These are phyloP conservation scores for Pelodytes ibericus DNA, from an alignment of 2,797 vertebrate species.

Conservation along the genomic window DNA sequence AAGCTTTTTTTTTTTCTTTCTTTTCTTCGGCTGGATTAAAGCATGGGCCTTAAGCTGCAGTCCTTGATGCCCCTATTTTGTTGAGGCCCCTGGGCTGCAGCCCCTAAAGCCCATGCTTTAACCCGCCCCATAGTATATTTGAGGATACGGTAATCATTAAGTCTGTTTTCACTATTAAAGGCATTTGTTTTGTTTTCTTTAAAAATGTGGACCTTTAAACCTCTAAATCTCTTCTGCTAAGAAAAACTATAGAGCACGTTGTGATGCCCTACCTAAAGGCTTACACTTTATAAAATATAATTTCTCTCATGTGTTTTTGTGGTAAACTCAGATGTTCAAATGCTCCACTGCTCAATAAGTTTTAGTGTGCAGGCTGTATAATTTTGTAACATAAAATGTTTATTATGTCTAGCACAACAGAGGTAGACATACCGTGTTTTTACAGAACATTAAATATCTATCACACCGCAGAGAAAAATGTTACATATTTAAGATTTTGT, in stretches of 20 bases:
- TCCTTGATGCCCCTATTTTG: no score
- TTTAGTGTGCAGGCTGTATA: constrained; percentile 8
- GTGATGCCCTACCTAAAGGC: not conserved
- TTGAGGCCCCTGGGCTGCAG: no score
- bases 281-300: not conserved
- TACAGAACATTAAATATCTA: constrained; percentile 26
- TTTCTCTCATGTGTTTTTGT: not conserved
- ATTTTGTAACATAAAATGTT: constrained; percentile 25
- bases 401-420: constrained; percentile 18
- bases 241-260: not conserved
- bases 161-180: no score
- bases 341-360: constrained; percentile 1
- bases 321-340: not conserved
- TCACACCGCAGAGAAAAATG: constrained; percentile 12
- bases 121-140: no score
- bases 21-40: no score
- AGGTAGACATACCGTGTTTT: constrained; percentile 25
- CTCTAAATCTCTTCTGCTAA: no score
- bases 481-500: not conserved
- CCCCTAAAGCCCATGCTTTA: no score
- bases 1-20: no score
- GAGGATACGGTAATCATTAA: no score
- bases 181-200: no score
- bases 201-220: no score
- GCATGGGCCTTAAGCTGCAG: no score